Evolutionary conservation across 2,113 vertebrate species (phyloP).

Genomic region (Rhipidura dahli): DNA sequence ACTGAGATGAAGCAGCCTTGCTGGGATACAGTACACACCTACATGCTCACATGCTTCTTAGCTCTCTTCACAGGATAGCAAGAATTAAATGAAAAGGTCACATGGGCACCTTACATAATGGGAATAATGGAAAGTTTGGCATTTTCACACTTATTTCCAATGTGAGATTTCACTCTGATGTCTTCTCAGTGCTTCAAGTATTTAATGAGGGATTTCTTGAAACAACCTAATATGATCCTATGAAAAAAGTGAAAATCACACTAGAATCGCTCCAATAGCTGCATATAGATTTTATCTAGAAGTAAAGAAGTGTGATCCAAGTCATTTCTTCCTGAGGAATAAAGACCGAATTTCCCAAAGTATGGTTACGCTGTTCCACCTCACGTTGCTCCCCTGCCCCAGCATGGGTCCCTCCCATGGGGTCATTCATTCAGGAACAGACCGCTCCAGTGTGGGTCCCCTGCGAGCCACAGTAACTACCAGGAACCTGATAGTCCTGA

Average conservation of each 20-base stretch:
- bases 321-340: neutral
- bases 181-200: neutral
- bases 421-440: neutral
- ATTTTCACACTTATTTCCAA: slow-evolving; percentile 3
- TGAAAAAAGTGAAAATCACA: neutral
- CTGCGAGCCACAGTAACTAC: accelerated
- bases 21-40: neutral
- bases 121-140: neutral
- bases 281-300: neutral
- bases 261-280: neutral
- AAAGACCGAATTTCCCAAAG: neutral
- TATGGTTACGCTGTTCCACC: neutral
- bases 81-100: slow-evolving; percentile 22
- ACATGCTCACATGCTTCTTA: neutral
- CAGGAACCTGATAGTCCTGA: neutral
- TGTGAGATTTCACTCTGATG: neutral
- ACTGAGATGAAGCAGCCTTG: neutral
- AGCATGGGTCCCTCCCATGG: accelerated
- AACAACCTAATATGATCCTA: neutral
- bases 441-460: neutral
- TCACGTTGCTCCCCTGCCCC: neutral
- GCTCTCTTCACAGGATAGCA: neutral
- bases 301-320: neutral
- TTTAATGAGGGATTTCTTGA: neutral
- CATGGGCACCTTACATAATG: neutral